Base-by-base conservation (phyloP, 2,797 vertebrate genomes). In the Urocyon cinereoargenteus region DNA sequence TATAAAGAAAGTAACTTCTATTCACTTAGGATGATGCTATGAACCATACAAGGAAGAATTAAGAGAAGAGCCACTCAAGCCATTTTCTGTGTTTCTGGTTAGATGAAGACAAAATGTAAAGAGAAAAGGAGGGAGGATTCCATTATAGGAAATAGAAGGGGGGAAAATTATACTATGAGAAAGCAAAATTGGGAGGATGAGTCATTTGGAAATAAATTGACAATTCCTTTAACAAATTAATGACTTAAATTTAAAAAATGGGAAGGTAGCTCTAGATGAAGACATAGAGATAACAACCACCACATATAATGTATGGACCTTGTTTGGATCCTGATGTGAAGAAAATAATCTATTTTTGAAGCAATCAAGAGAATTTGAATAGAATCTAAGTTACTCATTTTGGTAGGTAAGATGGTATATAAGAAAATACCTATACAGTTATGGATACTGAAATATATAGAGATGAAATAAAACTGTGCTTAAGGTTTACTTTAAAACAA, bases 401-500 rank as follows among this genome's bases (percentile, higher is more conserved):
- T 86, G 64, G 81, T 36, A 91, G 34, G 51, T 34, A 51, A 24
- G 31, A 36, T 31, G 40, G 78, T 77, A 4, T 22, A 12, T 90
- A 88, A 73, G 66, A 86, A 94, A 92, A 68, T 49, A 89, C 14
- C 70, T 53, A 21, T 53, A 40, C 5, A 66, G 40, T 31, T 51
- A 59, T 66, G 40, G 40, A n/a, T 84, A 59, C 40, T 81, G 59
- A 87, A 57, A 22, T 88, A 61, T 55, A 62, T 73, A 62, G 9
- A 59, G 31, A 57, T 82, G 57, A 78, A 89, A 82, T 66, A 79
- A 68, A 94, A 85, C 73, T 87, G 55, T 59, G 8, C 49, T 85
- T 93, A 55, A 86, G 14, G 72, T 78, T 89, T 84, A 66, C 51
- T 75, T 82, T 73, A 64, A 73, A 95, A 94, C 84, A 83, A 85